Evolutionary conservation across 2,888 invertebrate genomes (phyloP), one percentile per base, ranked within the genome.

Genomic region (Operophtera brumata): DNA sequence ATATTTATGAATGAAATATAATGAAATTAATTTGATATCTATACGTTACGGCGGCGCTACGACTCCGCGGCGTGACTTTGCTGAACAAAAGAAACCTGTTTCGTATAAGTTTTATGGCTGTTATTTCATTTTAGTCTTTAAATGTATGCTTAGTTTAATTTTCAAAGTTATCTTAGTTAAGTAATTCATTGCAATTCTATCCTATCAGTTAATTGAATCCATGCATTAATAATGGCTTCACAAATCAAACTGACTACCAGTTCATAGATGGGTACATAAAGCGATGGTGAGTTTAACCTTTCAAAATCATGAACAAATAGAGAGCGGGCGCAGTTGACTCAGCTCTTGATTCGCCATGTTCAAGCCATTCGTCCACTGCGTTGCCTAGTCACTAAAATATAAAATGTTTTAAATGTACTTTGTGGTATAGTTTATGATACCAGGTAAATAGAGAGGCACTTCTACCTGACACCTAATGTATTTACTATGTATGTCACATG

Each of bases 311-410:
- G 66, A 62, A 79, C 81, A 87, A 87, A 88, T 84, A 88, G 76
- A 62, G 75, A 67, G 66, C 76, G 68, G 61, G 59, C 71, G 66
- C 62, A 74, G 80, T 89, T 89, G 86, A 87, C 86, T 83, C 72
- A 81, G 87, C 88, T 83, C 89, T 89, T 81, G 73, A 88, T 78
- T 69, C 72, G 55, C 71, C 87, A 71, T 89, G 89, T 77, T 81
- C 75, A 63, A 37, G 62, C 40, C 54, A 66, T 68, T 70, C 73
- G 72, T 57, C 48, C 45, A 46, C 49, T 13, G 41, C 40, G 35
- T 20, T 39, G 39, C 12, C 46, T 42, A 39, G 20, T 28, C 40
- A n/a, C 51, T 47, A 32, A 41, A 51, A 47, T 47, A 51, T 46
- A 44, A 14, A 50, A 26, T 9, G 25, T 35, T 36, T 25, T 13